These are phyloP conservation scores for Cottus gobio DNA, from an alignment of 2,113 vertebrate species.

Conservation along the genomic window DNA sequence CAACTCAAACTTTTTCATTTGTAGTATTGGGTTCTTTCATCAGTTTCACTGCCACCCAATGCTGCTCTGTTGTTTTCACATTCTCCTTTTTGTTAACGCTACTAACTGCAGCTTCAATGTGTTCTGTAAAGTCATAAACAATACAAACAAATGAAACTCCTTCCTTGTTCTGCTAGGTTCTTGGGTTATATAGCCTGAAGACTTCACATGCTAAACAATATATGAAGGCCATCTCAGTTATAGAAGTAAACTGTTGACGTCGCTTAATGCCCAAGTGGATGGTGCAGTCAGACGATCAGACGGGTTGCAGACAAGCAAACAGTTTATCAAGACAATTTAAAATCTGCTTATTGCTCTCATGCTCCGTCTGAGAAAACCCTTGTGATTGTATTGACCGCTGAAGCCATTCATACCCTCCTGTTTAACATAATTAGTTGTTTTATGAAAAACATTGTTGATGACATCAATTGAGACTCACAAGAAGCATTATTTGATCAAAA, in stretches of 20 bases:
- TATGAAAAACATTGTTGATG: not conserved
- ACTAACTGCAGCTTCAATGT: not conserved
- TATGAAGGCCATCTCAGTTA: not conserved
- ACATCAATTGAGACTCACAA: not conserved
- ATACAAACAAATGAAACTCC: not conserved
- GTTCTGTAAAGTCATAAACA: slow-evolving; percentile 17
- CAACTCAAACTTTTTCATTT: too few species aligned
- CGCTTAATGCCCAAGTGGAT: too few species aligned
- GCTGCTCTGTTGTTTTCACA: too few species aligned
- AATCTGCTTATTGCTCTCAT: not conserved
- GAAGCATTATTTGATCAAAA: not conserved
- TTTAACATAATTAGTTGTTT: not conserved
- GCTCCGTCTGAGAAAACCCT: not conserved
- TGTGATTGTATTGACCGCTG: not conserved
- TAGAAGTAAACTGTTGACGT: not conserved
- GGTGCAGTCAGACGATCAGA: too few species aligned
- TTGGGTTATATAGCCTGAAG: not conserved
- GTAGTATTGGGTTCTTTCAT: too few species aligned
- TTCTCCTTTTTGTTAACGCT: not conserved
- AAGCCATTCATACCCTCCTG: not conserved
- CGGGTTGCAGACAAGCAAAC: not conserved
- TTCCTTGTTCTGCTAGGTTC: not conserved
- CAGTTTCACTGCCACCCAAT: too few species aligned
- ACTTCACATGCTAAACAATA: not conserved
- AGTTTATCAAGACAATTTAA: not conserved